A percentile compares a stretch with the other conserved stretches of the same genome.
Conservation (phyloP, 1,140 invertebrate species). For the Cyclina sinensis region DNA sequence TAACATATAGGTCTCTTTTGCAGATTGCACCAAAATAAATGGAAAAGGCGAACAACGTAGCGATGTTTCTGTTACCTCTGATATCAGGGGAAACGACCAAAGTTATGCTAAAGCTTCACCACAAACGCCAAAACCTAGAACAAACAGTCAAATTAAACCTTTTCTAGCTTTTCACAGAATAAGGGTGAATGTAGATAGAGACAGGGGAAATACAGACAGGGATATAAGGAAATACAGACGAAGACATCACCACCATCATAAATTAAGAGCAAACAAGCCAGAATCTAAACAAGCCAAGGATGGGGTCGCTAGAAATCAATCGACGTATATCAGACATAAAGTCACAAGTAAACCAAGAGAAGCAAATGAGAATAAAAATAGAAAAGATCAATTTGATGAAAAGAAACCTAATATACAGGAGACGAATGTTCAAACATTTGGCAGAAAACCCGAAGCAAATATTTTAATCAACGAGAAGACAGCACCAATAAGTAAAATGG, state of each 20-base stretch:
- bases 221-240: background rate
- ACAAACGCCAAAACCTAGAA: background rate
- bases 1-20: too few relatives aligned
- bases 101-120: background rate
- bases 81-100: background rate
- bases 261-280: background rate
- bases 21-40: background rate
- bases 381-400: too few relatives aligned
- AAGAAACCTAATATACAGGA: too few relatives aligned
- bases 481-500: too few relatives aligned
- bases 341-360: too few relatives aligned
- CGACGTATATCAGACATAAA: too few relatives aligned
- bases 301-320: too few relatives aligned
- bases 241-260: background rate
- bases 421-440: too few relatives aligned
- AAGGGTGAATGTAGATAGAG: background rate
- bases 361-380: too few relatives aligned
- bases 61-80: too few relatives aligned
- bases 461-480: too few relatives aligned
- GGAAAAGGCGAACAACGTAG: background rate
- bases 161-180: slow-evolving; percentile 10
- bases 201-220: background rate
- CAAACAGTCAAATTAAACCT: background rate
- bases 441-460: too few relatives aligned
- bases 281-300: background rate